A percentile compares a stretch with the other conserved stretches of the same genome.
phyloP scores from a whole-genome alignment of 2,888 invertebrate genomes.

The Agriotes lineatus region DNA sequence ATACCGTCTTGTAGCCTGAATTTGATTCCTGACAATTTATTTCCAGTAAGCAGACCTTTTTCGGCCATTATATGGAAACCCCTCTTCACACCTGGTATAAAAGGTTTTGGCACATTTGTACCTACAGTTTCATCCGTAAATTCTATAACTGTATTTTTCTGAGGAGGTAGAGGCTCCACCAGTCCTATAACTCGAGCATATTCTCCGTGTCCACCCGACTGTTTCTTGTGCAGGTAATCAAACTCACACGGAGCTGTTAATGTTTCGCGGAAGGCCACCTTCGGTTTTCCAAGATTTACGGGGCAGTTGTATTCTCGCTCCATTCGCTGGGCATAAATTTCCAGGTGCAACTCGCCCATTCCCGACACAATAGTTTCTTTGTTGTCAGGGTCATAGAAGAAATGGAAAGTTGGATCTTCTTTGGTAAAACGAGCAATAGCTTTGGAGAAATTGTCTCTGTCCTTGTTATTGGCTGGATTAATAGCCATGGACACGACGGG shows the following conservation, averaged over 20 bases:
- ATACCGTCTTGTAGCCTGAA: conserved; percentile 92
- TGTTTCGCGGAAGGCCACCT: conserved; percentile 96
- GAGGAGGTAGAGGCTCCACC: conserved; percentile 89
- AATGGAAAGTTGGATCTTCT: conserved; percentile 97
- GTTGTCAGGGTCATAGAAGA: conserved; percentile 88
- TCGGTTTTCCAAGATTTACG: conserved; percentile 88
- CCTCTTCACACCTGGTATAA: conserved; percentile 90
- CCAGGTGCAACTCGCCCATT: conserved; percentile 99
- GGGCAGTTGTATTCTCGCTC: conserved; percentile 96
- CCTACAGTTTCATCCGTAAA: conserved; percentile 94
- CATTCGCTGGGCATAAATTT: conserved; percentile 98
- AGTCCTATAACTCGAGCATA: conserved; percentile 87
- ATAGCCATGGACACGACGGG: conserved; percentile 99
- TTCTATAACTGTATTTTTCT: conserved; percentile 84
- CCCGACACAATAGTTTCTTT: conserved; percentile 97
- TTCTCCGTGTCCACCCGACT: conserved; percentile 97
- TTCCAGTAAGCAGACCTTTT: conserved; percentile 84
- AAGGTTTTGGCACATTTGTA: conserved; percentile 94
- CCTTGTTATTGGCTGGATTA: conserved; percentile 83
- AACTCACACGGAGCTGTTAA: conserved; percentile 82
- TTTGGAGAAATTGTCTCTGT: conserved; percentile 94
- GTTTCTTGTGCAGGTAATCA: conserved; percentile 97
- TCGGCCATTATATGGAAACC: conserved; percentile 87
- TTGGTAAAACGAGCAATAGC: conserved; percentile 93
- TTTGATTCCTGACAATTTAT: conserved; percentile 89